Evolutionary conservation across 2,888 invertebrate genomes (phyloP), one percentile per base, ranked within the genome.

Genomic region (Tetragonisca angustula): DNA sequence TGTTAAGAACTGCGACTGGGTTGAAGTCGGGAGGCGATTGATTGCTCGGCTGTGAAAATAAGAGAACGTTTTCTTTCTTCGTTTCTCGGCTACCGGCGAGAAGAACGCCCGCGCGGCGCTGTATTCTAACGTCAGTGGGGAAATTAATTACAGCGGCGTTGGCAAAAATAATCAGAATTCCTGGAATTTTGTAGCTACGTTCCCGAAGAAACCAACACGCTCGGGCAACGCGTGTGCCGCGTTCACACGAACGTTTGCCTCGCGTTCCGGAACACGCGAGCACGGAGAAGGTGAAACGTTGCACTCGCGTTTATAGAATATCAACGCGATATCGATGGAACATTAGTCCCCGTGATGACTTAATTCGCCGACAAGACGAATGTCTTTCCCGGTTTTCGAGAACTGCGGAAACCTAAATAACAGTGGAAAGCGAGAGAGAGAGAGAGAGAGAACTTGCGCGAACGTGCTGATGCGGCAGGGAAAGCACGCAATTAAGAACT

Each of bases 401-500:
- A 32, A 64, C 13, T 6, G 17, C 24, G 36, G 24, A 50, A 27
- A 70, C 52, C 21, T 27, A 43, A 32, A 72, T 76, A 76, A 72
- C 67, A 64, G 62, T 52, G 6, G 6, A 36, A 0, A 36, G 36
- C 5, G 36, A 36, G 36, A 36, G 36, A 36, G 36, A 36, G 36
- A 36, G 36, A 36, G 43, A 43, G 9, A 43, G 43, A 43, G 43
- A 50, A 62, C 2, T 43, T 2, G 59, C 50, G 56, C 56, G 59
- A 36, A 32, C 49, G 50, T 24, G 24, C 1, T 6, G 52, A 32
- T 43, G 43, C 9, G 36, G 43, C 11, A 69, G 76, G 62, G 62
- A 75, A 79, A 83, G 64, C 61, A 49, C 50, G 78, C 59, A 74
- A 79, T 84, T 84, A 85, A 73, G 76, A 76, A 76, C 69, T 74